Base-by-base conservation (phyloP, 2,888 invertebrate species). In the Charanyca ferruginea region DNA sequence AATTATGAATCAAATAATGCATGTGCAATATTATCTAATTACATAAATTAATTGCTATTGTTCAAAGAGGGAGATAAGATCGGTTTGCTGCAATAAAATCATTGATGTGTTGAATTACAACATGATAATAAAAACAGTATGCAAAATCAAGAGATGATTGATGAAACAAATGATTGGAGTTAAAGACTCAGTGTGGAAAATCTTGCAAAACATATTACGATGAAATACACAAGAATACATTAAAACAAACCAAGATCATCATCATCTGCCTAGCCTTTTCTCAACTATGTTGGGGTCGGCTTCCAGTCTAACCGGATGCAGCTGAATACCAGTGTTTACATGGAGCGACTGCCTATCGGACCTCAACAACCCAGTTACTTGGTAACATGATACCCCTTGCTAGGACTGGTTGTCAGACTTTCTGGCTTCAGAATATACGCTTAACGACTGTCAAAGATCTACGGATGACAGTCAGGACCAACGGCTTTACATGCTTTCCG, bases 31-130 rank as follows among this genome's bases (percentile, higher is more conserved):
- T 52, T 35, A 20, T 47, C 35, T 62, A 66, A 66, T 68, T 61
- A 48, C 75, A 72, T 75, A 57, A 47, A 54, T 75, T 47, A 47
- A 55, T 51, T 61, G 53, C 32, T 20, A 73, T 75, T 73, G 76
- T 75, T 61, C n/a, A 7, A 16, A 42, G 13, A 57, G 9, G 23
- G 0, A 32, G 74, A 71, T 66, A 32, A 18, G 32, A 74, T 73
- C 47, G 2, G 41, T 44, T 67, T 44, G 32, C 41, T 20, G 48
- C 48, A 48, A 48, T 41, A n/a, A 5, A 8, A 35, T 2, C 32
- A 71, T 48, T 71, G 25, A 71, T 44, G 35, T 35, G 42, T 49
- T 62, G 42, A 35, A 70, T 66, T 66, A 16, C 66, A 49, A 66
- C 18, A 66, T 70, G 8, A 18, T 32, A 49, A 9, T 7, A 61